Evolutionary conservation across 2,113 vertebrate species (phyloP), one percentile per base, ranked within the genome.

Genomic region (Falcunculus frontatus): DNA sequence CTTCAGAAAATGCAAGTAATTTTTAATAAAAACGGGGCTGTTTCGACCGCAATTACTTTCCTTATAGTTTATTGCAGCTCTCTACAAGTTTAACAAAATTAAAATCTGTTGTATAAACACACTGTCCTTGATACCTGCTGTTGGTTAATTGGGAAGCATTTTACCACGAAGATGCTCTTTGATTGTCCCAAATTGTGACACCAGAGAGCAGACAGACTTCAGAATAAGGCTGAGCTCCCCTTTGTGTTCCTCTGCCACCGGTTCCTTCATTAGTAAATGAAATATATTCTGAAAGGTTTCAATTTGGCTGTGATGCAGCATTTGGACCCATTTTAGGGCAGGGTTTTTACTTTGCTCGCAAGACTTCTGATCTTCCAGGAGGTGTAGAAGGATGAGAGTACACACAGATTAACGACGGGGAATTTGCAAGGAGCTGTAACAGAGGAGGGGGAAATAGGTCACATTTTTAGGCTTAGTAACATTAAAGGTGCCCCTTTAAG

Each of bases 401-500:
- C 13, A 68, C 50, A 9, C 52, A 72, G 64, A 86, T 79, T 57
- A 87, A 87, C 3, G 0, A 19, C 27, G 11, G 1, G 7, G 86
- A 79, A 91, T 93, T 77, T 94, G 64, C 50, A 88, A 94, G 92
- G 49, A 64, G 83, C 35, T 52, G 0, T 14, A 78, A 46, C 17
- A 55, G 62, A 69, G 44, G 41, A 83, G 74, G 55, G 63, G 56
- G 12, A 52, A 41, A 74, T 3, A 37, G 91, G 91, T 91, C 86
- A 64, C 82, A 52, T 89, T 96, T 93, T 96, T 80, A 97, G 95
- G 64, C 89, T 96, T 55, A 49, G 93, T 32, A 95, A 75, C 80
- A 89, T 90, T 90, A 96, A 81, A 93, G 91, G 92, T 96, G 84
- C 69, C 92, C 95, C 95, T 96, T 96, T 93, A 93, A 96, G 90